Evolutionary conservation across 2,797 vertebrate species (phyloP), one percentile per base, ranked within the genome.

Genomic region (Oreochromis mossambicus): DNA sequence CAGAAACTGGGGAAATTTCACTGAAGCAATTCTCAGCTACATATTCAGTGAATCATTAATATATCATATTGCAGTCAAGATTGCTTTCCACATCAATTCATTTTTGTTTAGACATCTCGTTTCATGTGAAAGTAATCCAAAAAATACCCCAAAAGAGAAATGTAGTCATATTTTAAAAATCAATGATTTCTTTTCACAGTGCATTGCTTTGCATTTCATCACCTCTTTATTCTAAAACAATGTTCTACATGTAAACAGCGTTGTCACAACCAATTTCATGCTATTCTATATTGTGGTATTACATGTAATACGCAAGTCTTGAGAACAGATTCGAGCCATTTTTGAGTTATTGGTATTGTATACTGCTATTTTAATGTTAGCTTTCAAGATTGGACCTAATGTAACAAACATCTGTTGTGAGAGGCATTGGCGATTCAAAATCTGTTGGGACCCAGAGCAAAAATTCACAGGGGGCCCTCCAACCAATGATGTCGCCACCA

Each of bases 1-100:
- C 36, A 89, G 93, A 88, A 92, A 87, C 91, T 91, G 79, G 94
- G 91, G 93, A 95, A 94, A 94, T 94, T 88, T 92, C 82, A 29
- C 70, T 36, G 1, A 77, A 83, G 81, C 86, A 88, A 87, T 88
- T 79, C 90, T 84, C 73, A 19, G 91, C 91, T 89, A 51, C 82
- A 88, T 91, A 93, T 91, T 83, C 88, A 84, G 82, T 80, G 76
- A 92, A 92, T 95, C 90, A 92, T 93, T 94, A 90, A 92, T 92
- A 84, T 87, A 83, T 93, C 90, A 87, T 85, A 91, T 83, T 81
- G 86, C 90, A 88, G 91, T 84, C 85, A 43, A 83, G 86, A 87
- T 91, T 90, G 83, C 87, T 92, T 95, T 94, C 88, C 87, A 79
- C 92, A 91, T 91, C 82, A 76, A 86, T 94, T 89, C 52, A 41